These are phyloP conservation scores for Tylochromis polylepis DNA, from an alignment of 2,113 vertebrate genomes.

Conservation along the genomic window DNA sequence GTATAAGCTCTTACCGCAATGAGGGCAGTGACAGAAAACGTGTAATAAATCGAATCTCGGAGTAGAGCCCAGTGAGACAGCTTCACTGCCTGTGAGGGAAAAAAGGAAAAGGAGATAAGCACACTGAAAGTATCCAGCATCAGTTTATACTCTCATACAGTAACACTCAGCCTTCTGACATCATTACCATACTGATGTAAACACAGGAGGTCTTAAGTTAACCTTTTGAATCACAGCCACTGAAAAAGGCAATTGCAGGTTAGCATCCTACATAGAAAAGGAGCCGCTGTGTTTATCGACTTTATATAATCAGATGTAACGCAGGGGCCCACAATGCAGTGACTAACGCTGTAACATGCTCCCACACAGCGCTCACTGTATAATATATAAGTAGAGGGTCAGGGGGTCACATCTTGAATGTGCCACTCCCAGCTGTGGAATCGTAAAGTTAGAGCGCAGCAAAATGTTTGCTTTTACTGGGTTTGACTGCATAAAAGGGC, in stretches of 20 bases:
- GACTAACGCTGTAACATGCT: constrained; percentile 30
- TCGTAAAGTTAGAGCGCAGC: neutral
- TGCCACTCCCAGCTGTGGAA: constrained; percentile 22
- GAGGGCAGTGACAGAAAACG: constrained; percentile 83
- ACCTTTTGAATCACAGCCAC: neutral
- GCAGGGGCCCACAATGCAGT: constrained; percentile 8
- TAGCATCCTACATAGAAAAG: neutral
- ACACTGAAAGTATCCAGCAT: neutral
- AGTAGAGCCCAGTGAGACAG: constrained; percentile 88
- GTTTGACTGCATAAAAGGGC: neutral
- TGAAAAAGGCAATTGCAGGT: neutral
- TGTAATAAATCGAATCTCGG: constrained; percentile 88
- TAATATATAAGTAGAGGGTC: neutral
- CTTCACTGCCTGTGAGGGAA: constrained; percentile 78
- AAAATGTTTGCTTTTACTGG: constrained; percentile 2
- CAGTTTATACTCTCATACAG: neutral
- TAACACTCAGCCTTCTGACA: neutral
- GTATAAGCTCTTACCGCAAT: constrained; percentile 81
- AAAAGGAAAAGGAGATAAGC: neutral
- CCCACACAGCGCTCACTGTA: constrained; percentile 10
- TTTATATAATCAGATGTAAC: constrained; percentile 24
- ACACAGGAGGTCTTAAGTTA: neutral
- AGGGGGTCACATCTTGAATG: constrained; percentile 23
- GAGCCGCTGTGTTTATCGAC: neutral
- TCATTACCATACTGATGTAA: neutral